Base-by-base conservation (phyloP, 2,113 vertebrate genomes). In the Hyperoodon ampullatus region DNA sequence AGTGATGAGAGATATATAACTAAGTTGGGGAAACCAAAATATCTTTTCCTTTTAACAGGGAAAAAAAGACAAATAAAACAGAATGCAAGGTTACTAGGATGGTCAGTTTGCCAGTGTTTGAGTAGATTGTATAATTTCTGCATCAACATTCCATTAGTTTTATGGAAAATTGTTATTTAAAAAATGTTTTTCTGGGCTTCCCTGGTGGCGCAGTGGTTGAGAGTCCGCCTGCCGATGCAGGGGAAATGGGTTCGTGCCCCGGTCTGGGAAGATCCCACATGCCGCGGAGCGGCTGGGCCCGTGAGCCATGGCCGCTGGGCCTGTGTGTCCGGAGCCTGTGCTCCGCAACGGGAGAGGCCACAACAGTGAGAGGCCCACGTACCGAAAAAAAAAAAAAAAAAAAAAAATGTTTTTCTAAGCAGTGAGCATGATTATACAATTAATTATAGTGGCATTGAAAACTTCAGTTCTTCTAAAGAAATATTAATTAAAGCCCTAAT, bases 101-200 rank as follows among this genome's bases (percentile, higher is more conserved):
- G 0, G 42, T 33, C 33, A 16, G 0, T 35, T 61, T 83, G 58
- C 24, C 80, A 88, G 5, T 28, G 19, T 80, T 90, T 84, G 13
- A 28, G 1, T 63, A 55, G 2, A 65, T 0, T 75, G 19, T 53
- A 28, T 75, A 30, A 84, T 75, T 78, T 89, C 58, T 74, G 26
- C 26, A 82, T 74, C 24, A 94, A 84, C 3, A 16, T 84, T 93
- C 26, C 55, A 50, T 88, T 74, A 61, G 2, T 80, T 92, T 72
- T 61, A 74, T 88, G 21, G 42, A 89, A 92, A 94, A 68, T 28
- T 61, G 14, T 75, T 82, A 71, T 63, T 86, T 95, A 55, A 7
- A 81, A 90, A 88, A 87, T 81, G 35, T 53, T 92, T 93, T 80
- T 66, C 33, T n/a, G n/a, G n/a, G n/a, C n/a, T n/a, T n/a, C n/a